Percentiles rank a stretch among this genome's conserved stretches.
Evolutionary conservation across 2,113 vertebrate genomes (phyloP).

Genomic region (Pluvialis apricaria): DNA sequence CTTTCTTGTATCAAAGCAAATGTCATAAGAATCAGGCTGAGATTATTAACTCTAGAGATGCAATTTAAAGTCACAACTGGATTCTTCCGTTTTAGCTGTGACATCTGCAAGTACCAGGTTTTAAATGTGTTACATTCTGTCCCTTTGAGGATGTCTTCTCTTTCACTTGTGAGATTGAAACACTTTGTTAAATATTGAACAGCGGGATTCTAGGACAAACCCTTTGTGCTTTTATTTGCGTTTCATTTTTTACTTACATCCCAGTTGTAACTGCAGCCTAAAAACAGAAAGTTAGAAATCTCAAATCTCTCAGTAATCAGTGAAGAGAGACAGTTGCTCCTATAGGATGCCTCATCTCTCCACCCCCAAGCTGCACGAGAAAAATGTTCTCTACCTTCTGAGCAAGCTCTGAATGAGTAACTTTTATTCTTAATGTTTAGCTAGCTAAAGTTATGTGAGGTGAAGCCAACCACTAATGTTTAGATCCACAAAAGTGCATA

Average conservation of each 20-base stretch:
- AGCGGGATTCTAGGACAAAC: background rate
- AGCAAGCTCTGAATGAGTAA: background rate
- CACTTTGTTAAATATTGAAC: background rate
- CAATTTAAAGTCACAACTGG: background rate
- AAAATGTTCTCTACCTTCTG: background rate
- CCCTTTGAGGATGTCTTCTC: background rate
- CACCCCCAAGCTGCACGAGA: background rate
- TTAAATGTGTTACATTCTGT: background rate
- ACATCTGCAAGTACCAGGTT: background rate
- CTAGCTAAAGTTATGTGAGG: background rate
- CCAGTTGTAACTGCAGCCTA: background rate
- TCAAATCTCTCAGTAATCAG: background rate
- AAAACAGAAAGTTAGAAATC: background rate
- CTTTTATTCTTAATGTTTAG: background rate
- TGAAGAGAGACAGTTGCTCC: background rate
- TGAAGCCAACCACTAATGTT: background rate
- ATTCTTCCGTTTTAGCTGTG: background rate
- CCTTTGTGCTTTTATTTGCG: fast-evolving
- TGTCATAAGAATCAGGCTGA: background rate
- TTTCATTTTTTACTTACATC: background rate
- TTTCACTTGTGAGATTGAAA: background rate
- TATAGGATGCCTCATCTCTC: background rate
- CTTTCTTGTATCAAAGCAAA: background rate
- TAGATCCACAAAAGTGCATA: background rate
- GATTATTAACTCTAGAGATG: background rate